A percentile compares a stretch with the other conserved stretches of the same genome.
Evolutionary conservation across 2,797 vertebrate genomes (phyloP).

Genomic region (Peromyscus eremicus): DNA sequence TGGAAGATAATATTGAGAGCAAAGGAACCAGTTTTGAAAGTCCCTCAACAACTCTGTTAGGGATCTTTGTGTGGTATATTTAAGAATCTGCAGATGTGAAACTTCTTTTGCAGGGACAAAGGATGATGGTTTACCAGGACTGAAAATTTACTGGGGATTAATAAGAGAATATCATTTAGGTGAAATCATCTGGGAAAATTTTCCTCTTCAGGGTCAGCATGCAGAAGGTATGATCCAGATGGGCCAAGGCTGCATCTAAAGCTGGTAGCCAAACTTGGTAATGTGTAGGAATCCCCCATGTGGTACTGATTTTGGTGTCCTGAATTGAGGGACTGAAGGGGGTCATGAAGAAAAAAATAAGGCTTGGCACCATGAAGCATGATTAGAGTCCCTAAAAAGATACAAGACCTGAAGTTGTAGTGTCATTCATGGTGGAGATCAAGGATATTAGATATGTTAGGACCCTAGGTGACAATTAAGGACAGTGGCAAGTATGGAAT

Average conservation of each 20-base stretch:
- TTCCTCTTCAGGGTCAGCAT: background rate
- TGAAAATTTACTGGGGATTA: background rate
- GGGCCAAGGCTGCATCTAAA: background rate
- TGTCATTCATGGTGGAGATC: background rate
- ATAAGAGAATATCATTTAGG: background rate
- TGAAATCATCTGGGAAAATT: background rate
- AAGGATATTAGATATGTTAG: background rate
- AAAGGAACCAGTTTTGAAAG: background rate
- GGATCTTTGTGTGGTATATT: background rate
- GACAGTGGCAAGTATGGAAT: background rate
- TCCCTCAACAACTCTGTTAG: background rate
- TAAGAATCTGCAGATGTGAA: too few relatives aligned
- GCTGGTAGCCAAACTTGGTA: background rate
- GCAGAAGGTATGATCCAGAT: background rate
- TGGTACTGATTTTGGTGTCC: background rate
- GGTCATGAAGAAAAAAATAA: background rate
- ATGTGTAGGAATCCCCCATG: background rate
- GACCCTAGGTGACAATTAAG: background rate
- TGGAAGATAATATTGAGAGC: background rate
- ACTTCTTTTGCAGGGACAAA: background rate
- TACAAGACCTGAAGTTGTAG: background rate
- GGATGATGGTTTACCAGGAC: too few relatives aligned
- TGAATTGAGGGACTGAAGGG: too few relatives aligned
- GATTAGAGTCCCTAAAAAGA: background rate
- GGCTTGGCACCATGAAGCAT: background rate